Conservation (phyloP, 2,888 invertebrate species). For the Congeria kusceri region DNA sequence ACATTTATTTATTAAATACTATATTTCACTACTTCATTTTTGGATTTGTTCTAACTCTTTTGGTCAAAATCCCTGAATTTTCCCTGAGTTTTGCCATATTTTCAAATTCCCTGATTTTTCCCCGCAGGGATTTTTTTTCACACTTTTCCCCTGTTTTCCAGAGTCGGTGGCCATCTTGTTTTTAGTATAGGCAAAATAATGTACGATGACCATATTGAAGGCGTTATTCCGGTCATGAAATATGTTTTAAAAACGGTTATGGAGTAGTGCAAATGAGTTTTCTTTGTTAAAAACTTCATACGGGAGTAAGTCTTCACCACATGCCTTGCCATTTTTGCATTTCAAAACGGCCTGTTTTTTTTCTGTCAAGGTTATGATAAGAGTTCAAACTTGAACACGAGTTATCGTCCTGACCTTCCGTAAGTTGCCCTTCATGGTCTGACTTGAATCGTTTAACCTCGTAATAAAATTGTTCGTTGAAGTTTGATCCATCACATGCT, state of each 20-base stretch:
- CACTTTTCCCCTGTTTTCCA: no score
- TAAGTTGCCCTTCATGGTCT: no score
- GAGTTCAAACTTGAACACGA: no score
- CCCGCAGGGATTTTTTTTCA: no score
- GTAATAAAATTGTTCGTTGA: constrained; percentile 2
- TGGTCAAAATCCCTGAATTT: no score
- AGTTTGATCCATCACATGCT: constrained; percentile 1
- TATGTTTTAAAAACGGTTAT: neutral
- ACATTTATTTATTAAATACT: no score
- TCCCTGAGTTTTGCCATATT: no score
- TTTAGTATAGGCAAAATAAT: constrained; percentile 5
- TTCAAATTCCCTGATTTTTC: no score
- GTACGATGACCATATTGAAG: constrained; percentile 3
- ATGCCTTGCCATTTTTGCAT: constrained; percentile 6
- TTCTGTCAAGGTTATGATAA: neutral
- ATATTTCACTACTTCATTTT: no score
- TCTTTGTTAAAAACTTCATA: constrained; percentile 11
- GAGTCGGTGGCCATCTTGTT: no score
- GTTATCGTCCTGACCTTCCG: no score
- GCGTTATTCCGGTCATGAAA: neutral
- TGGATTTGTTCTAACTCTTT: no score
- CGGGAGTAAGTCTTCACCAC: constrained; percentile 8
- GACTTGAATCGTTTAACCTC: neutral
- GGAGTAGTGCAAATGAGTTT: neutral
- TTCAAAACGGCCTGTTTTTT: neutral